Percentiles rank a stretch among this genome's conserved stretches.
phyloP scores from a whole-genome alignment of 2,888 invertebrate genomes.

The Drosophila imparisetae region DNA sequence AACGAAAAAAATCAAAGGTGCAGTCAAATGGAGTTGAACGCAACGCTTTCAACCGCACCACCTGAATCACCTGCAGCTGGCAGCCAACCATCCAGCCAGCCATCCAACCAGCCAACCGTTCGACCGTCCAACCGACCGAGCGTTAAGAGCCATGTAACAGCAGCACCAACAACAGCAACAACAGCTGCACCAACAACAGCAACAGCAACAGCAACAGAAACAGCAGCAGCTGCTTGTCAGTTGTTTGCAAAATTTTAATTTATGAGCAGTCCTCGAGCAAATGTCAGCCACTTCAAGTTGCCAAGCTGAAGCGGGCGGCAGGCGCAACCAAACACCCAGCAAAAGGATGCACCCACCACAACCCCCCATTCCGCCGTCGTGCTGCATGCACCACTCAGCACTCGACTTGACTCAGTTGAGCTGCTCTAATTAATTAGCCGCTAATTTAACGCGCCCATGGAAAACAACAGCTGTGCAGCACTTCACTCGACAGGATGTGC shows the following conservation, averaged over 20 bases:
- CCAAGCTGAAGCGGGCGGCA: conserved; percentile 3
- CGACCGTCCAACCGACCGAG: neutral
- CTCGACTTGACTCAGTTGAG: conserved; percentile 37
- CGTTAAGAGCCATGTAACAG: conserved; percentile 18
- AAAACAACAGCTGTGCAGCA: conserved; percentile 30
- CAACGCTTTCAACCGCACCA: conserved; percentile 16
- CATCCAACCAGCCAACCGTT: neutral
- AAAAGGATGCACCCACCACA: conserved; percentile 11
- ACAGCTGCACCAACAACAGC: conserved; percentile 1
- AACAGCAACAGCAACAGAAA: neutral
- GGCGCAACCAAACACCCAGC: neutral
- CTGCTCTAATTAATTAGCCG: conserved; percentile 73
- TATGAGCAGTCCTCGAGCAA: conserved; percentile 45
- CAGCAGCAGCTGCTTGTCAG: conserved; percentile 26
- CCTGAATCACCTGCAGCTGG: conserved; percentile 26
- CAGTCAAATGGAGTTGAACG: conserved; percentile 39
- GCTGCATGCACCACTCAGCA: conserved; percentile 10
- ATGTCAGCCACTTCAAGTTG: conserved; percentile 40
- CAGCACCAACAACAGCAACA: neutral
- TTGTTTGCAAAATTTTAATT: conserved; percentile 49
- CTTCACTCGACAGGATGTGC: conserved; percentile 56
- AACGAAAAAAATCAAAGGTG: conserved; percentile 49
- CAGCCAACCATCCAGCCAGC: conserved; percentile 7
- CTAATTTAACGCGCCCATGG: conserved; percentile 74
- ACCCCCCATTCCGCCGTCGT: neutral